Conservation (phyloP, 2,797 vertebrate species). For the Limosa lapponica region DNA sequence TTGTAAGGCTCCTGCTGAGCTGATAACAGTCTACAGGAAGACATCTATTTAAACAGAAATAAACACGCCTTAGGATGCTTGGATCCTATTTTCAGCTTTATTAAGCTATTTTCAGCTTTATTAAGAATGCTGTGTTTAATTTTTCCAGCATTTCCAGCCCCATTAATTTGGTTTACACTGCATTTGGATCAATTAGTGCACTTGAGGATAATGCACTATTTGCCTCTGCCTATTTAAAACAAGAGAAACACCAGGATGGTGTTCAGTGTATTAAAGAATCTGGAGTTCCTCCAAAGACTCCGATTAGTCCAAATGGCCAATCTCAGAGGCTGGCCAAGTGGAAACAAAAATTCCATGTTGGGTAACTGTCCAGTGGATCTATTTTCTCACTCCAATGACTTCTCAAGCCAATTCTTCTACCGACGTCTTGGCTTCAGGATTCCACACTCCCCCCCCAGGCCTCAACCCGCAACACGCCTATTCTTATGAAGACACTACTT, state of each 20-base stretch:
- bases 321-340: neutral
- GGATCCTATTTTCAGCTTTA: conserved; percentile 71
- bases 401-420: neutral
- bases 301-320: neutral
- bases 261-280: neutral
- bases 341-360: neutral
- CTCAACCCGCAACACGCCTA: fast-evolving
- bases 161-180: conserved; percentile 61
- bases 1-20: conserved; percentile 55
- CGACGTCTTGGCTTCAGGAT: neutral
- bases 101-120: conserved; percentile 76
- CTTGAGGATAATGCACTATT: conserved; percentile 32
- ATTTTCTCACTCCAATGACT: neutral
- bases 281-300: conserved; percentile 22
- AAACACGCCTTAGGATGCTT: conserved; percentile 65
- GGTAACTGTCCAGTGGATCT: neutral
- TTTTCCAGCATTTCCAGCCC: conserved; percentile 53
- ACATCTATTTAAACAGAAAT: conserved; percentile 74
- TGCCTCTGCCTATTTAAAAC: conserved; percentile 27
- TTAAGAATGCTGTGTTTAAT: conserved; percentile 73
- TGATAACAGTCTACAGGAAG: conserved; percentile 70
- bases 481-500: neutral
- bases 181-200: conserved; percentile 63
- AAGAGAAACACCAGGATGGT: conserved; percentile 6
- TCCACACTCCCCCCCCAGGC: too few relatives aligned